These are phyloP conservation scores for Petrocephalus schoutedeni DNA, from an alignment of 2,797 vertebrate species.

Conservation along the genomic window DNA sequence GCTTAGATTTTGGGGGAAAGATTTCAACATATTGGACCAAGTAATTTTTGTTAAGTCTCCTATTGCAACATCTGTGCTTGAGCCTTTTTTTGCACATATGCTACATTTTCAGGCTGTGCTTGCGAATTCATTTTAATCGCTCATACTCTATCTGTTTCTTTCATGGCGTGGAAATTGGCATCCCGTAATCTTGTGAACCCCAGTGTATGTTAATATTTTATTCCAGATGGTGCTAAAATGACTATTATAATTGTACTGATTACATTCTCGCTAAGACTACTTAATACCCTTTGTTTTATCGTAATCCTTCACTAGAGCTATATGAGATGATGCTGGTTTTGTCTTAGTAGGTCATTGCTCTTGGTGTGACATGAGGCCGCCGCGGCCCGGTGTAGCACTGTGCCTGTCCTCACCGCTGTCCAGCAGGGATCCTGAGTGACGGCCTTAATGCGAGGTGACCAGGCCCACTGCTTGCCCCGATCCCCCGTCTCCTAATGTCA, in stretches of 20 bases:
- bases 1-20: neutral
- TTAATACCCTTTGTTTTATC: constrained; percentile 6
- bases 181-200: neutral
- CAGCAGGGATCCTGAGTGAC: neutral
- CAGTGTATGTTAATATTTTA: neutral
- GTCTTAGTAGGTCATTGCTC: constrained; percentile 14
- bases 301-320: neutral
- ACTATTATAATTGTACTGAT: neutral
- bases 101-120: neutral
- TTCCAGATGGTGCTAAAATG: neutral
- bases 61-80: neutral
- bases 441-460: constrained; percentile 20
- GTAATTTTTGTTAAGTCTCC: neutral
- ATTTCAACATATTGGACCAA: neutral
- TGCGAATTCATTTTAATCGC: neutral
- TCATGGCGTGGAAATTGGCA: neutral
- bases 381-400: neutral
- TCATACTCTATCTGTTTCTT: neutral
- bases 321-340: neutral
- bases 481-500: neutral
- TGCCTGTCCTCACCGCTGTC: neutral
- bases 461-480: neutral
- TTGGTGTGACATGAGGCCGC: neutral
- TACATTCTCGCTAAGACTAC: neutral
- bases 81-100: neutral